A percentile compares a stretch with the other conserved stretches of the same genome.
Evolutionary conservation across 2,888 invertebrate species (phyloP).

Genomic region (Syrphus vitripennis): DNA sequence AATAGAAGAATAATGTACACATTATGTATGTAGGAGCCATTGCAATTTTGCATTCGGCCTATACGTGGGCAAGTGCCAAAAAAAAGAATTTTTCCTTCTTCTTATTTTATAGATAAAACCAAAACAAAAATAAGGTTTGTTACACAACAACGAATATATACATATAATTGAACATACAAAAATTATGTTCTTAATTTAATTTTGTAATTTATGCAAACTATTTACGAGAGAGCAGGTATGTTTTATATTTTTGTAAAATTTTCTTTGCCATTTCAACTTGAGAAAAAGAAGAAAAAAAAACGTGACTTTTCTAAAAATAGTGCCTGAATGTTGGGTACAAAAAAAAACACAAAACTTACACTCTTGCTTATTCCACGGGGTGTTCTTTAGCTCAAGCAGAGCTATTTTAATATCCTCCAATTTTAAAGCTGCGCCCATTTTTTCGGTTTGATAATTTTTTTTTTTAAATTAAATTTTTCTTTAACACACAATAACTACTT

Average conservation of each 20-base stretch:
- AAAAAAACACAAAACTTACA: conserved; percentile 43
- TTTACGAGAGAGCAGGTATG: too few relatives aligned
- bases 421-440: conserved; percentile 61
- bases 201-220: conserved; percentile 48
- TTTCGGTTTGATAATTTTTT: background rate
- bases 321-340: background rate
- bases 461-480: background rate
- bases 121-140: conserved; percentile 33
- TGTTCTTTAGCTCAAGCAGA: conserved; percentile 51
- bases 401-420: conserved; percentile 63
- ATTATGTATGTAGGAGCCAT: conserved; percentile 1
- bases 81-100: background rate
- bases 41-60: conserved; percentile 55
- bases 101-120: background rate
- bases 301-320: conserved; percentile 59
- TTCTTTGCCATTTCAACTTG: background rate
- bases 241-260: conserved; percentile 15
- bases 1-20: conserved; percentile 32
- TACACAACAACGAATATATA: conserved; percentile 48
- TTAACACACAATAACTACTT: conserved; percentile 6
- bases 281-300: conserved; percentile 18
- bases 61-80: conserved; percentile 60
- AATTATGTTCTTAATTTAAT: conserved; percentile 38
- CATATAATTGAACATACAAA: background rate
- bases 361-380: conserved; percentile 63